Evolutionary conservation across 2,888 invertebrate species (phyloP), one percentile per base, ranked within the genome.

Genomic region (Tillus elongatus): DNA sequence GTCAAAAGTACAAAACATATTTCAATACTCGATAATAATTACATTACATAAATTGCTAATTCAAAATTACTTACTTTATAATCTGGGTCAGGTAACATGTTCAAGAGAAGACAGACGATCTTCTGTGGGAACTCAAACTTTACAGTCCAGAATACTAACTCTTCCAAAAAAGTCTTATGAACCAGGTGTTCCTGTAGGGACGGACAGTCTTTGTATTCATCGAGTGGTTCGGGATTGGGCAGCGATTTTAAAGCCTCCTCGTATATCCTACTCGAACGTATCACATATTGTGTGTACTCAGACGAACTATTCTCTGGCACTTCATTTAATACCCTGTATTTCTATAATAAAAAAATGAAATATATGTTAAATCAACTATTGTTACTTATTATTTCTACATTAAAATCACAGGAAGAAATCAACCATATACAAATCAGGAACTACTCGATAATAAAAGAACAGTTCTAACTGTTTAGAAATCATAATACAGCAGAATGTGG

Each of bases 81-180:
- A 55, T 86, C 82, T 46, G 87, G 85, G 69, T 95, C 92, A 2
- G 95, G 95, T 54, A 97, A 70, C 83, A 97, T 87, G 61, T 93
- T 92, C 36, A 97, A 75, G 42, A 97, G 68, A 47, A 96, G 78
- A 58, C 95, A 96, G 35, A 96, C 95, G 38, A 97, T 77, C 61
- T 91, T 92, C 68, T 96, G 93, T 1, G 96, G 96, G 69, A 96
- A 97, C 66, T 96, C 93, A 65, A 87, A 92, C 61, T 89, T 89
- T 42, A 96, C 91, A 13, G 91, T 92, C 96, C 97, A 97, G 70
- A 97, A 96, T 51, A 96, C 88, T 48, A 97, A 75, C 70, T 97
- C 97, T 64, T 96, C 95, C 12, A 93, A 71, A 45, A 93, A 77
- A 0, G 88, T 90, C 51, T 76, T 77, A 66, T 93, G 91, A 16